Percentiles rank a stretch among this genome's conserved stretches.
Conservation (phyloP, 2,888 invertebrate species). For the Oscheius myriophilus region DNA sequence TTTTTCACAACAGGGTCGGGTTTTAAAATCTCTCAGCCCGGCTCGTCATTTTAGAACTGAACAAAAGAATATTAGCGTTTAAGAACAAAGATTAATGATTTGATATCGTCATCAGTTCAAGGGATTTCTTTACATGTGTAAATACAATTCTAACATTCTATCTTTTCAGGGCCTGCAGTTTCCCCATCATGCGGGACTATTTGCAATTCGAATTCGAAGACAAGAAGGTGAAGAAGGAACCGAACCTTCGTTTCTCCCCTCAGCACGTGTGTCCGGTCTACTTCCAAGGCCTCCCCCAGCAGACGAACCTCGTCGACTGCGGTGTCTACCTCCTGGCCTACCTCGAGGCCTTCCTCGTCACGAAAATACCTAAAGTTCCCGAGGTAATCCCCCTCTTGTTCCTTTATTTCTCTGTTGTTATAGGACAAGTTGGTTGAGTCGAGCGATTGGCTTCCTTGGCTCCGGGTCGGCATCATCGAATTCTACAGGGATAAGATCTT, state of each 20-base stretch:
- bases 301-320: slow-evolving; percentile 19
- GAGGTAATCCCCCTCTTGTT: background rate
- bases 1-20: too few relatives aligned
- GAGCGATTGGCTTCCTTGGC: slow-evolving; percentile 4
- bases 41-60: too few relatives aligned
- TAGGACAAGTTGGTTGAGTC: slow-evolving; percentile 6
- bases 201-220: slow-evolving; percentile 21
- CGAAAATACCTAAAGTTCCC: background rate
- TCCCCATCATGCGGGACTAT: slow-evolving; percentile 13
- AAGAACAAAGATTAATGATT: too few relatives aligned
- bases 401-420: background rate
- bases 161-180: slow-evolving; percentile 1
- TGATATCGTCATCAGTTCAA: too few relatives aligned
- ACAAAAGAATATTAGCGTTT: too few relatives aligned
- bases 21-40: too few relatives aligned
- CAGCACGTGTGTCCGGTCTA: background rate
- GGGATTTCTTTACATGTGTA: too few relatives aligned
- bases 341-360: background rate
- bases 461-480: slow-evolving; percentile 1
- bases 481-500: slow-evolving; percentile 17
- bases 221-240: slow-evolving; percentile 12
- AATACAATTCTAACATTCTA: too few relatives aligned
- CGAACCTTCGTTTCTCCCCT: slow-evolving; percentile 3
- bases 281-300: slow-evolving; percentile 7
- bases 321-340: slow-evolving; percentile 14